Base-by-base conservation (phyloP, 2,888 invertebrate species). In the Tanypteryx hageni region DNA sequence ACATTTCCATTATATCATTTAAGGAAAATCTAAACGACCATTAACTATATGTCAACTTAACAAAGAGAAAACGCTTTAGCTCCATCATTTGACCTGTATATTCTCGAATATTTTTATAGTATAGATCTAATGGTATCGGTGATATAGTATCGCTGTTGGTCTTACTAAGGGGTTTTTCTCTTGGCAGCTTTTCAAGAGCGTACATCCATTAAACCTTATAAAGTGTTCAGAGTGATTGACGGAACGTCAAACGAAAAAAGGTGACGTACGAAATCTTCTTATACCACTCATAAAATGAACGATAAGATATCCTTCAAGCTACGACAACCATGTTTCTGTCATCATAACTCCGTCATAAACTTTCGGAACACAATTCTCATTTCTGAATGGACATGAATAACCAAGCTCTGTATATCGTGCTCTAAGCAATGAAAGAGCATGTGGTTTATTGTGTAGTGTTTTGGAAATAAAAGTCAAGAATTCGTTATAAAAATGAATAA, bases 171-270 rank as follows among this genome's bases (percentile, higher is more conserved):
- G 64, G n/a, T 76, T 76, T 76, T 76, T 27, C 27, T 27, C 76
- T 27, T 14, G 76, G 13, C 76, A 76, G 76, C 13, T 27, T 27
- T 76, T 76, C 76, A 27, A 76, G 76, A 76, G 76, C 22, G 5
- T 76, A 13, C 76, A 22, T 76, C 76, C 76, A 76, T 76, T 76
- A 76, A 76, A 27, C 18, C 22, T 13, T 76, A 76, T 76, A 76
- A 76, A 76, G 76, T 27, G 76, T 27, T 22, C 76, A 76, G 27
- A 13, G 27, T 76, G 76, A 76, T 76, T 76, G 76, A 76, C 76
- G 76, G 76, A 76, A 3, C 27, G 76, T 76, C 76, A 76, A 76
- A 22, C 27, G 76, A 76, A 76, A 68, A n/a, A 76, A 76, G 27
- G 22, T 27, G 76, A 76, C 27, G 76, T 11, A 14, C 27, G 76